phyloP scores from a whole-genome alignment of 2,797 vertebrate genomes.

The Hoplostethus atlanticus region DNA sequence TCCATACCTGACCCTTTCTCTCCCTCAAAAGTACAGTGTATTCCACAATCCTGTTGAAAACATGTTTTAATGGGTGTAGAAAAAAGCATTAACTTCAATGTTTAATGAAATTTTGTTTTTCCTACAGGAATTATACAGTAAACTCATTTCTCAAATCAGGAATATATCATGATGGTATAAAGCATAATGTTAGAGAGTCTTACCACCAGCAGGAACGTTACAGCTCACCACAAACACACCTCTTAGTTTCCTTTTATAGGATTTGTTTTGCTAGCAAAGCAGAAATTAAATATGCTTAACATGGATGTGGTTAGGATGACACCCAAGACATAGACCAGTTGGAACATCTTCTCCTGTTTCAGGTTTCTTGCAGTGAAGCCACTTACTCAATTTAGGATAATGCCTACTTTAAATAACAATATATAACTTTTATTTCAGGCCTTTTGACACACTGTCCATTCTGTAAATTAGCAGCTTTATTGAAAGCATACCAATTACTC shows the following conservation, averaged over 20 bases:
- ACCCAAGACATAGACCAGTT: slow-evolving; percentile 41
- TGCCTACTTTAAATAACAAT: background rate
- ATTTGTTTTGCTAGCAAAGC: too few relatives aligned
- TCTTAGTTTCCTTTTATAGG: background rate
- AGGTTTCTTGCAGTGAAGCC: too few relatives aligned
- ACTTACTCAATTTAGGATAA: background rate
- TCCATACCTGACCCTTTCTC: slow-evolving; percentile 46
- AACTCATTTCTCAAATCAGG: background rate
- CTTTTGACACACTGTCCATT: too few relatives aligned
- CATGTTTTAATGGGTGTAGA: background rate
- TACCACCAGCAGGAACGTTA: slow-evolving; percentile 32
- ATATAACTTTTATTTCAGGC: background rate
- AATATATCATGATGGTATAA: background rate
- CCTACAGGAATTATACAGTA: background rate
- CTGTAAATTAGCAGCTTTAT: too few relatives aligned
- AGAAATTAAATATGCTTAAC: too few relatives aligned
- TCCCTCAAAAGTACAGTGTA: slow-evolving; percentile 30
- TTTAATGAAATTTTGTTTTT: too few relatives aligned
- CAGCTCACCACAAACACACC: slow-evolving; percentile 3
- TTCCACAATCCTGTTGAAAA: slow-evolving; percentile 55
- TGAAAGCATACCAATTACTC: too few relatives aligned
- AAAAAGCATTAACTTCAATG: too few relatives aligned
- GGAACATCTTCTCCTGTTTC: too few relatives aligned
- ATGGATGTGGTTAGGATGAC: background rate
- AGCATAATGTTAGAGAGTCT: slow-evolving; percentile 3